Conservation (phyloP, 2,888 invertebrate genomes). For the Agrotis puta region DNA sequence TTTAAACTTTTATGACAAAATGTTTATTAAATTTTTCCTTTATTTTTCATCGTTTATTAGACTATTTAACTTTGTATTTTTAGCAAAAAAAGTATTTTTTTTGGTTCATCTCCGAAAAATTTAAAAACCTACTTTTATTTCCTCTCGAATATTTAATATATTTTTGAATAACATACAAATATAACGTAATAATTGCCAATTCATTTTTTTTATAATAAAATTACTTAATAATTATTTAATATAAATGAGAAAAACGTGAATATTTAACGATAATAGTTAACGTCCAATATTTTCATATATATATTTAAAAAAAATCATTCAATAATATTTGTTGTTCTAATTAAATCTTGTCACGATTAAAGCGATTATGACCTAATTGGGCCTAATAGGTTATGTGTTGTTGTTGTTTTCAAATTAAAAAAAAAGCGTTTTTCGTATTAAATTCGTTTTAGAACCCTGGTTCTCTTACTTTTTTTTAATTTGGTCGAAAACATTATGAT, state of each 20-base stretch:
- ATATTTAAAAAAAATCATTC: background rate
- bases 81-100: background rate
- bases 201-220: background rate
- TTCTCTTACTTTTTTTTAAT: background rate
- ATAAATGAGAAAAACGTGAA: constrained; percentile 5
- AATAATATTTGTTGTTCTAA: background rate
- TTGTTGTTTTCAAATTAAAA: too few relatives aligned
- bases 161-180: constrained; percentile 36
- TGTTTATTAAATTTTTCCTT: too few relatives aligned
- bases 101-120: background rate
- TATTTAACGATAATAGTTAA: constrained; percentile 28
- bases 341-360: background rate
- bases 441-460: constrained; percentile 55
- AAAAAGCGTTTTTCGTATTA: constrained; percentile 10
- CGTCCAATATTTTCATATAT: constrained; percentile 8
- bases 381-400: too few relatives aligned
- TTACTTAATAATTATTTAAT: constrained; percentile 1
- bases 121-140: constrained; percentile 1
- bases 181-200: constrained; percentile 25
- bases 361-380: background rate
- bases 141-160: constrained; percentile 12
- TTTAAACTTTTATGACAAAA: too few relatives aligned
- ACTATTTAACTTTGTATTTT: too few relatives aligned
- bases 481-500: constrained; percentile 42
- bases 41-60: too few relatives aligned